Conservation (phyloP, 2,113 vertebrate species). For the Cephalopterus ornatus region DNA sequence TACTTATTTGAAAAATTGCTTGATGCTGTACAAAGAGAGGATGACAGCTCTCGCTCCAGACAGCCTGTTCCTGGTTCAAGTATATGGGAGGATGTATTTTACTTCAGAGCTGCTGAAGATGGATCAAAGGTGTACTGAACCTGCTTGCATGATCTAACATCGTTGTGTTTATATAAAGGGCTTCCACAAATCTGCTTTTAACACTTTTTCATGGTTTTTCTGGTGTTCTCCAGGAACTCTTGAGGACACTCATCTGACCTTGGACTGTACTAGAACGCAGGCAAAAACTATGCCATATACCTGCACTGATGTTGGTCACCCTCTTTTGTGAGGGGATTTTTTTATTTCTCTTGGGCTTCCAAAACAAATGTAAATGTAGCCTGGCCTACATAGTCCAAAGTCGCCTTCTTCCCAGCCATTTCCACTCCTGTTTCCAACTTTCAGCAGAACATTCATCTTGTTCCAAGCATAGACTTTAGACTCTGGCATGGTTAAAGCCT, state of each 20-base stretch:
- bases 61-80: not conserved
- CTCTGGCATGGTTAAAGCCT: not conserved
- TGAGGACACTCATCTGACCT: not conserved
- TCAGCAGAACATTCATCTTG: not conserved
- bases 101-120: not conserved
- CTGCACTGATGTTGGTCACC: not conserved
- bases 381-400: not conserved
- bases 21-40: not conserved
- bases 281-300: not conserved
- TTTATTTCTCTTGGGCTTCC: not conserved
- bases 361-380: not conserved
- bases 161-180: not conserved
- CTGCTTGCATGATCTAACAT: not conserved
- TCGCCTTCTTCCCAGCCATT: not conserved
- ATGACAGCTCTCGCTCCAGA: not conserved
- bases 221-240: not conserved
- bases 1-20: not conserved
- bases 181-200: not conserved
- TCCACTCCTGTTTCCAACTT: not conserved
- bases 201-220: not conserved
- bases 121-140: not conserved
- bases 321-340: not conserved
- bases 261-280: accelerated
- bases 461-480: not conserved
- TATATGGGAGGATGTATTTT: not conserved